These are phyloP conservation scores for Taurulus bubalis DNA, from an alignment of 2,113 vertebrate genomes.

Conservation along the genomic window DNA sequence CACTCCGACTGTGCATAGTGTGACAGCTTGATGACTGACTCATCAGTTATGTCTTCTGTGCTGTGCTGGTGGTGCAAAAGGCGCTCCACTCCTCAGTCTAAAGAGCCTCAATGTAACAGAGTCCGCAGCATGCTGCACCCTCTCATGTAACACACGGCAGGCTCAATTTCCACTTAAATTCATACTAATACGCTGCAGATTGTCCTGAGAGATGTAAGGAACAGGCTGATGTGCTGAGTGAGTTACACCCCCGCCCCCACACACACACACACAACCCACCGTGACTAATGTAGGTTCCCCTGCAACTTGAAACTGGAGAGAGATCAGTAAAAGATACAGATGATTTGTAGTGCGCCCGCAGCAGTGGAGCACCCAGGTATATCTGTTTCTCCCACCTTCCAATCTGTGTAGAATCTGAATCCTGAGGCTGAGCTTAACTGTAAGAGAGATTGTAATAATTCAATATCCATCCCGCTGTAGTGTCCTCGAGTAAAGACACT, in stretches of 20 bases:
- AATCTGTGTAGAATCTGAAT: slow-evolving; percentile 67
- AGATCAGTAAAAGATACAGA: slow-evolving; percentile 67
- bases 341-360: slow-evolving; percentile 69
- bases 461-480: slow-evolving; percentile 54
- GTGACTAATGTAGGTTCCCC: slow-evolving; percentile 68
- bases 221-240: slow-evolving; percentile 33
- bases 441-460: slow-evolving; percentile 68
- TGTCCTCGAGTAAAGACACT: slow-evolving; percentile 55
- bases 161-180: slow-evolving; percentile 34
- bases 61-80: background rate
- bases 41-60: background rate
- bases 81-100: background rate
- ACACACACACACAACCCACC: slow-evolving; percentile 19
- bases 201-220: slow-evolving; percentile 34
- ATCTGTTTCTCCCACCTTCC: slow-evolving; percentile 59
- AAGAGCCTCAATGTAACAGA: slow-evolving; percentile 12
- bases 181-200: slow-evolving; percentile 32
- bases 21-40: slow-evolving; percentile 24
- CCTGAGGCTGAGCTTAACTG: slow-evolving; percentile 63
- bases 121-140: slow-evolving; percentile 7
- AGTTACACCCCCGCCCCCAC: slow-evolving; percentile 38
- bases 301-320: slow-evolving; percentile 64
- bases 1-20: background rate
- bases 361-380: slow-evolving; percentile 63
- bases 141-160: slow-evolving; percentile 22